Conservation (phyloP, 1,140 invertebrate species). For the Drosophila varians region DNA sequence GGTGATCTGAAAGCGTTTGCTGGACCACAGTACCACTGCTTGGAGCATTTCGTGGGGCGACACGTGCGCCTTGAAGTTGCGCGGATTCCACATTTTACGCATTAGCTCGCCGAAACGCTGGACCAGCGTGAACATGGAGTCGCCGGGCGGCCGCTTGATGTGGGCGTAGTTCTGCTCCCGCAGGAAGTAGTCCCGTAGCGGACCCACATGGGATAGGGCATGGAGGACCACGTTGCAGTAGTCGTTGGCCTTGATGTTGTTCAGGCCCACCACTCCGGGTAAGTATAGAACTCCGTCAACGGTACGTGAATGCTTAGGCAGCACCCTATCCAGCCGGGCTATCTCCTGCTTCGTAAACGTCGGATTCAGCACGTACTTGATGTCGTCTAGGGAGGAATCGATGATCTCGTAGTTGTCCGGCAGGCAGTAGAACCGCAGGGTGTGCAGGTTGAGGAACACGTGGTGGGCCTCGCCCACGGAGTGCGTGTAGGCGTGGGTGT, state of each 20-base stretch:
- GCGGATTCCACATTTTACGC: conserved; percentile 99
- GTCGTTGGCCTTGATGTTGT: conserved; percentile 99
- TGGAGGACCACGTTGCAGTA: conserved; percentile 99
- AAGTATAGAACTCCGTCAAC: conserved; percentile 97
- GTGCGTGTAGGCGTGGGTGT: conserved; percentile 99
- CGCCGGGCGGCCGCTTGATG: conserved; percentile 95
- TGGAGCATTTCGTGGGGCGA: conserved; percentile 99
- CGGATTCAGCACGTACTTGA: conserved; percentile 99
- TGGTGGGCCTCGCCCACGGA: conserved; percentile 98
- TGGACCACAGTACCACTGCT: conserved; percentile 98
- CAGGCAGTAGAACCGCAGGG: conserved; percentile 99
- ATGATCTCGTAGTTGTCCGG: conserved; percentile 99
- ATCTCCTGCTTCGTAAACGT: conserved; percentile 94
- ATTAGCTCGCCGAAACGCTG: conserved; percentile 99
- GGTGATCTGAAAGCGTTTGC: conserved; percentile 99
- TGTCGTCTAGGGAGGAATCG: conserved; percentile 99
- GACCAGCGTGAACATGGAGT: conserved; percentile 95
- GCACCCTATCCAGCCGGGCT: conserved; percentile 88
- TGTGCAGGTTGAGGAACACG: conserved; percentile 98
- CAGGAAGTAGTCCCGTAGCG: conserved; percentile 97
- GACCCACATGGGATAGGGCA: conserved; percentile 97
- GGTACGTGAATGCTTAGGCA: conserved; percentile 95
- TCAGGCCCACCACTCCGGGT: conserved; percentile 98
- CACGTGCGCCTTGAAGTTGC: conserved; percentile 99
- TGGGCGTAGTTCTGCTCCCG: conserved; percentile 95